Conservation (phyloP, 2,797 vertebrate species). For the Smutsia gigantea region DNA sequence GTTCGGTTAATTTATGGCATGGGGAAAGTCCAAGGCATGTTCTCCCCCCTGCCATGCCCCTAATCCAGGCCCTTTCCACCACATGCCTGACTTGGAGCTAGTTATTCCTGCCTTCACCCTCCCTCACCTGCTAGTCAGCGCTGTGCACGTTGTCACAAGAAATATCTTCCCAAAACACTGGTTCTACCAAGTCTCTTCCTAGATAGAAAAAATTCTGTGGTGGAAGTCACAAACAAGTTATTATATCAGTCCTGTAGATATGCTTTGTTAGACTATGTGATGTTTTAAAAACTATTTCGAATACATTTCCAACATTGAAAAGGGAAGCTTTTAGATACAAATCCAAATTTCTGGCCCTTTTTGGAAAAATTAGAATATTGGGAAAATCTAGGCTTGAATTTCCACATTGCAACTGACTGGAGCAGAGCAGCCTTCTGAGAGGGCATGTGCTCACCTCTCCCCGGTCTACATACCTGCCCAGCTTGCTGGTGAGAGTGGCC, state of each 20-base stretch:
- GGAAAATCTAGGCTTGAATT: background rate
- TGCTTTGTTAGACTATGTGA: background rate
- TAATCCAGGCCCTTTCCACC: background rate
- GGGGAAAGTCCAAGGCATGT: accelerated
- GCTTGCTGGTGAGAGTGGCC: background rate
- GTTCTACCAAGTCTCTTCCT: background rate
- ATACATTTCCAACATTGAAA: background rate
- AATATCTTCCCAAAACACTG: background rate
- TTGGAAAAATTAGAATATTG: background rate
- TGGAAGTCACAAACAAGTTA: background rate
- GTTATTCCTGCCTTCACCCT: background rate
- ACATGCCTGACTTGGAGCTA: background rate
- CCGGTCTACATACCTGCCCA: background rate
- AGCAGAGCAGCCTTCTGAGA: background rate
- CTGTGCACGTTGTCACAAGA: background rate
- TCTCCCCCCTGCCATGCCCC: too few relatives aligned
- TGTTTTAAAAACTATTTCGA: background rate
- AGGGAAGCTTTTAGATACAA: slow-evolving; percentile 5
- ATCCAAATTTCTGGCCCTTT: background rate
- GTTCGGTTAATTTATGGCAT: background rate
- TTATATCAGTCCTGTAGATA: background rate
- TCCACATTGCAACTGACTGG: background rate
- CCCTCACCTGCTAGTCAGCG: background rate
- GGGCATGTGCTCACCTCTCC: background rate
- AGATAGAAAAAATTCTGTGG: background rate